A percentile compares a stretch with the other conserved stretches of the same genome.
Evolutionary conservation across 1,140 invertebrate species (phyloP).

Genomic region (Dinoponera quadriceps): DNA sequence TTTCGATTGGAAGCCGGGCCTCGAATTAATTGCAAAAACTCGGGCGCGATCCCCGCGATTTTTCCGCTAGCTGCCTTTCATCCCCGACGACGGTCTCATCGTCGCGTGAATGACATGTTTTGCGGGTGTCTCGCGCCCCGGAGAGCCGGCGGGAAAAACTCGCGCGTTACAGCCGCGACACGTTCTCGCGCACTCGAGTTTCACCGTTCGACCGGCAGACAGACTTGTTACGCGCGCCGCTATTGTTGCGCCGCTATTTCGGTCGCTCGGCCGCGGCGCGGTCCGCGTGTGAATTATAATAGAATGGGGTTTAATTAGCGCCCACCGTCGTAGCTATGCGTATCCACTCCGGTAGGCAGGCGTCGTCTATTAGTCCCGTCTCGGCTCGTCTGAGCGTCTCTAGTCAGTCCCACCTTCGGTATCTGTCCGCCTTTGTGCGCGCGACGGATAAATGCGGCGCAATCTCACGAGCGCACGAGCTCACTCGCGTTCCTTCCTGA

Average conservation of each 20-base stretch:
- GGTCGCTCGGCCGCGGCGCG: not conserved
- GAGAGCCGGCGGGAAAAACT: not conserved
- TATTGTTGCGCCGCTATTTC: conserved; percentile 15
- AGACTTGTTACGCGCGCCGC: not conserved
- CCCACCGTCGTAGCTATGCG: not conserved
- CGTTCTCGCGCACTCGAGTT: not conserved
- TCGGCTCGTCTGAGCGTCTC: not conserved
- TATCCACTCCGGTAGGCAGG: not conserved
- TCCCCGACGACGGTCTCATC: not conserved
- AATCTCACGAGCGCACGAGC: no score
- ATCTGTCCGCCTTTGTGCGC: no score
- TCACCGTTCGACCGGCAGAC: not conserved
- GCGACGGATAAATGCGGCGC: no score
- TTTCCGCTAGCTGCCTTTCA: conserved; percentile 17
- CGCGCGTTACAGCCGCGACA: not conserved
- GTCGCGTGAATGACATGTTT: not conserved
- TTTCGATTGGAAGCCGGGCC: conserved; percentile 36
- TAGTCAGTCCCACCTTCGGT: no score
- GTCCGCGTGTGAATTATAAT: conserved; percentile 6
- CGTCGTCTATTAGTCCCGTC: no score
- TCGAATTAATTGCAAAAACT: conserved; percentile 52
- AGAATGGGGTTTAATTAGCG: conserved; percentile 7
- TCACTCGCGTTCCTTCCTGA: no score
- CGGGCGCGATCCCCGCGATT: conserved; percentile 8
- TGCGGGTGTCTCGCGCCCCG: not conserved